phyloP scores from a whole-genome alignment of 2,888 invertebrate species.

The Aphodius sticticus region DNA sequence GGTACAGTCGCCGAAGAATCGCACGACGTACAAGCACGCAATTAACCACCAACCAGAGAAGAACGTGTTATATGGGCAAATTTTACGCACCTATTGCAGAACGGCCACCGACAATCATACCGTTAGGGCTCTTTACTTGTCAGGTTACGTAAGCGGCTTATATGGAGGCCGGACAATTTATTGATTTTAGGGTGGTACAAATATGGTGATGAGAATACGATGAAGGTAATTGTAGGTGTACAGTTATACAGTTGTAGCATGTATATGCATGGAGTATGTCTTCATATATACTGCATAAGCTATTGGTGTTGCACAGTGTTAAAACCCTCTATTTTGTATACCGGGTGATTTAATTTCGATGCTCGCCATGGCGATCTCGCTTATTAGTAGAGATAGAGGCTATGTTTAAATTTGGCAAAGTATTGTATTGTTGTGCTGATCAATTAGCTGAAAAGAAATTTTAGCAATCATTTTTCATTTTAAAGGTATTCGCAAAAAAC shows the following conservation, averaged over 20 bases:
- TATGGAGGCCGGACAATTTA: not conserved
- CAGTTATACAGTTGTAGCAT: not conserved
- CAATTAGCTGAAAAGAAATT: no score
- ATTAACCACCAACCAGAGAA: not conserved
- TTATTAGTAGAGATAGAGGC: no score
- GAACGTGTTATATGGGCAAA: slow-evolving; percentile 4
- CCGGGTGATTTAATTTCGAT: no score
- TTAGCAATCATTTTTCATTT: no score
- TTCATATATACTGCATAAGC: not conserved
- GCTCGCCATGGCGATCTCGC: no score
- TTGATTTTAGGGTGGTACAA: slow-evolving; percentile 4
- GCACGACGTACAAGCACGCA: not conserved
- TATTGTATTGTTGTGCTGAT: no score
- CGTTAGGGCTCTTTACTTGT: not conserved
- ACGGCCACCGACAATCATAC: not conserved
- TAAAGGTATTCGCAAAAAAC: no score
- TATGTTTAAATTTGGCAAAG: no score
- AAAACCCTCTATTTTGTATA: no score
- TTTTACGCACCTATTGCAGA: not conserved
- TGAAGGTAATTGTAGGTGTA: not conserved
- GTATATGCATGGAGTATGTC: not conserved
- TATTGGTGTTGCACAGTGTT: no score
- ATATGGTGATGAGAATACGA: not conserved
- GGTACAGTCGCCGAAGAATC: not conserved
- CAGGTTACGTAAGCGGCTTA: not conserved